Conservation (phyloP, 2,113 vertebrate genomes). For the Lamprologus sp. region DNA sequence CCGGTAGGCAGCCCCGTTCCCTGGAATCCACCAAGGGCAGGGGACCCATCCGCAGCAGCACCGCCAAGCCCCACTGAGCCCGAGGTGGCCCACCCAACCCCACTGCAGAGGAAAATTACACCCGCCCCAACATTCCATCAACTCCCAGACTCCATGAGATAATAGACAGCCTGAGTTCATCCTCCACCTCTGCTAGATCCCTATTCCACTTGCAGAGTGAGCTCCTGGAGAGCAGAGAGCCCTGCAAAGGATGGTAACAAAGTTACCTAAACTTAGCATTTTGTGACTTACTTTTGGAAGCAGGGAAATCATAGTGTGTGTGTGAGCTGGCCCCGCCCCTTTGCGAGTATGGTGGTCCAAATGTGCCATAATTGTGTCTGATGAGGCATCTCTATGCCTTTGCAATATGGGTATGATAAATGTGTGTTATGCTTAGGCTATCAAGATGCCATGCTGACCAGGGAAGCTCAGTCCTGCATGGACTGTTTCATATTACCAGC, state of each 20-base stretch:
- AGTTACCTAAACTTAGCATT: background rate
- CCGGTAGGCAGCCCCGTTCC: background rate
- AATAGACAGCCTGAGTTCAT: background rate
- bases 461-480: background rate
- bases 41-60: background rate
- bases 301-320: background rate
- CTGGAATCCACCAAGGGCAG: background rate
- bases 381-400: background rate
- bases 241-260: background rate
- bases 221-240: background rate
- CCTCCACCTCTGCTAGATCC: background rate
- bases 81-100: background rate
- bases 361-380: background rate
- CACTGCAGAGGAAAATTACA: background rate
- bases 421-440: background rate
- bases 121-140: background rate
- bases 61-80: background rate
- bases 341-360: background rate
- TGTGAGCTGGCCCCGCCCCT: background rate
- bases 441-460: background rate
- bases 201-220: background rate
- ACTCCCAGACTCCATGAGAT: background rate
- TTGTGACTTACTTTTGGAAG: background rate
- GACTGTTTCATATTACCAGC: background rate
- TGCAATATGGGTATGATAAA: background rate